These are phyloP conservation scores for Neostethus bicornis DNA, from an alignment of 2,797 vertebrate species.

Conservation along the genomic window DNA sequence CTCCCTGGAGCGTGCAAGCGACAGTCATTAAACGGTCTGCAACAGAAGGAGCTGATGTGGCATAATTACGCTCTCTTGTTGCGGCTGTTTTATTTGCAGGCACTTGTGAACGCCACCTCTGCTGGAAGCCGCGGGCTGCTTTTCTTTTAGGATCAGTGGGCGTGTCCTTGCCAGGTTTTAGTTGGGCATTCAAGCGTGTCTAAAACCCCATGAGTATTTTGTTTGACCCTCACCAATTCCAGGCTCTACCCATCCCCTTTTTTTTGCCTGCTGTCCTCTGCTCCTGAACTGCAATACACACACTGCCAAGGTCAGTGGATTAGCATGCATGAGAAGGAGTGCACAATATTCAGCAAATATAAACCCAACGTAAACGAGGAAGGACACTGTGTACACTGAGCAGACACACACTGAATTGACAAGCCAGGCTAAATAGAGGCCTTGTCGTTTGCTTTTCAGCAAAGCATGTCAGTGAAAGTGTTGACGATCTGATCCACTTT, in stretches of 20 bases:
- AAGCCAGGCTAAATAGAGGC: constrained; percentile 9
- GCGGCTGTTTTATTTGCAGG: constrained; percentile 44
- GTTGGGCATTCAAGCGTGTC: constrained; percentile 64
- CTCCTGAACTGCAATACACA: constrained; percentile 48
- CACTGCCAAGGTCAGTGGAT: constrained; percentile 70
- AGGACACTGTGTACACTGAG: constrained; percentile 40
- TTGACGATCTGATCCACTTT: constrained; percentile 6
- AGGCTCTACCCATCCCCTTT: not conserved
- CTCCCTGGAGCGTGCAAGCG: constrained; percentile 63
- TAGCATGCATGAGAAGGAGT: constrained; percentile 73
- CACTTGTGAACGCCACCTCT: constrained; percentile 70
- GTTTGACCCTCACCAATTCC: constrained; percentile 29
- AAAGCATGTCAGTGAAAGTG: not conserved
- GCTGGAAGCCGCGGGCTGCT: constrained; percentile 57
- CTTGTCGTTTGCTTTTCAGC: constrained; percentile 24
- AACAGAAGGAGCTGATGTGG: constrained; percentile 57
- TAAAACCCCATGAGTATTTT: constrained; percentile 66
- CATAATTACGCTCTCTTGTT: constrained; percentile 69
- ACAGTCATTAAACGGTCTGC: constrained; percentile 61
- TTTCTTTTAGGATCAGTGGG: constrained; percentile 70
- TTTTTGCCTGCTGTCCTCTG: constrained; percentile 30
- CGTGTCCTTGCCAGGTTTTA: constrained; percentile 63
- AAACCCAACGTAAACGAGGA: constrained; percentile 49
- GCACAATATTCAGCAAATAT: constrained; percentile 61
- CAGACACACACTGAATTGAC: constrained; percentile 18